phyloP scores from a whole-genome alignment of 2,797 vertebrate species.

The Lacerta viridis region DNA sequence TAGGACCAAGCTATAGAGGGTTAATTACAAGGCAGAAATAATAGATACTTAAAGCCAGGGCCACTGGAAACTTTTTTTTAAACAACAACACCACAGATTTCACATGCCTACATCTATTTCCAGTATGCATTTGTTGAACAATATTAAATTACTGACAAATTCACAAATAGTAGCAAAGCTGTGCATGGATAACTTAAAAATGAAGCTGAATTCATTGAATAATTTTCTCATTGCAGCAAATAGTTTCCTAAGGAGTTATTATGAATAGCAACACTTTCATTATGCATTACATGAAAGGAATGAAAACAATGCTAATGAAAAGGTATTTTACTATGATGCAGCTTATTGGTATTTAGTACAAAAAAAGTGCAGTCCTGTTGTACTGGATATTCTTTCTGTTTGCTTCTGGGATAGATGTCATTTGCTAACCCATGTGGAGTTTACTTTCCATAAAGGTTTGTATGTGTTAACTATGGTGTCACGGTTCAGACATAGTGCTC shows the following conservation, averaged over 20 bases:
- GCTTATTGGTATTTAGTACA: background rate
- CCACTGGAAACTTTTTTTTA: too few relatives aligned
- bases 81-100: too few relatives aligned
- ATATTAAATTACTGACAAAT: background rate
- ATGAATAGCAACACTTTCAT: background rate
- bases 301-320: background rate
- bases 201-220: conserved; percentile 12
- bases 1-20: background rate
- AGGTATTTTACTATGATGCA: background rate
- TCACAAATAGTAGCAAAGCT: conserved; percentile 12
- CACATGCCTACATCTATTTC: background rate
- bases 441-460: background rate
- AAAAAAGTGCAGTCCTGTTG: background rate
- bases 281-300: background rate
- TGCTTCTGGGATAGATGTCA: background rate
- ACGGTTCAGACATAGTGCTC: background rate
- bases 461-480: background rate
- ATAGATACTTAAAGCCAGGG: background rate
- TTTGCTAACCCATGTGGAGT: background rate
- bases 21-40: background rate
- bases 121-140: conserved; percentile 4
- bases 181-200: conserved; percentile 4
- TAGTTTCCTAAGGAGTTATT: background rate
- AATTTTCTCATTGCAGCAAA: background rate
- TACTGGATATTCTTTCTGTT: background rate